Evolutionary conservation across 2,888 invertebrate genomes (phyloP).

Genomic region (Drosophila aldrichi): DNA sequence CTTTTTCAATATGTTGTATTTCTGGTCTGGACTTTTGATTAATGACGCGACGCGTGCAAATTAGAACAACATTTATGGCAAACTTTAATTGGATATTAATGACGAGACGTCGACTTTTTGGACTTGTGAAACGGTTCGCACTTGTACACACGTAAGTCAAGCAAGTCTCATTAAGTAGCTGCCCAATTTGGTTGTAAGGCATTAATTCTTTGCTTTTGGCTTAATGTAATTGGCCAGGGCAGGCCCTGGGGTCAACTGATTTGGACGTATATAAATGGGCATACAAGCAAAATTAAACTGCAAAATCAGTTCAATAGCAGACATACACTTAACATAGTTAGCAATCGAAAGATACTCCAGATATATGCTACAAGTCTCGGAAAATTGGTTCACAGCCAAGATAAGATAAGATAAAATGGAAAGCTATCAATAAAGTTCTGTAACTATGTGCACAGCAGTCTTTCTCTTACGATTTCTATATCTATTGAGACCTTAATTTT

Average conservation of each 20-base stretch:
- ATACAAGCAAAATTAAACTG: neutral
- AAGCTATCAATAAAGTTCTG: slow-evolving; percentile 6
- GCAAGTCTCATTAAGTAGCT: slow-evolving; percentile 51
- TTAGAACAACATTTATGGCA: slow-evolving; percentile 73
- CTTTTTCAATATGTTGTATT: slow-evolving; percentile 21
- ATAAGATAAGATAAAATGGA: slow-evolving; percentile 23
- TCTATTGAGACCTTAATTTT: neutral
- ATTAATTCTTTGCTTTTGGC: slow-evolving; percentile 33
- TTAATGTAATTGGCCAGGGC: slow-evolving; percentile 54
- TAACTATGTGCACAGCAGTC: slow-evolving; percentile 1
- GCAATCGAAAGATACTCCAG: slow-evolving; percentile 15
- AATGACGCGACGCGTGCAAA: slow-evolving; percentile 71
- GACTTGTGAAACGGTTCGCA: slow-evolving; percentile 52
- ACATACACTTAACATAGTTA: slow-evolving; percentile 1
- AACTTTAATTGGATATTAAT: slow-evolving; percentile 76
- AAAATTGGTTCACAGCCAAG: slow-evolving; percentile 4
- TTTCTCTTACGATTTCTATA: neutral
- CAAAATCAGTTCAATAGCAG: slow-evolving; percentile 6
- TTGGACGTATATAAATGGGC: slow-evolving; percentile 19
- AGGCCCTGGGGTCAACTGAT: slow-evolving; percentile 25
- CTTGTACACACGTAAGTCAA: slow-evolving; percentile 36
- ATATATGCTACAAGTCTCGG: slow-evolving; percentile 6
- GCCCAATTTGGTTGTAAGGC: slow-evolving; percentile 54
- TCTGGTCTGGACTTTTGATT: slow-evolving; percentile 56
- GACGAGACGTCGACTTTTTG: slow-evolving; percentile 60